Percentiles rank a stretch among this genome's conserved stretches.
phyloP scores from a whole-genome alignment of 2,888 invertebrate genomes.

The Lepeophtheirus nordmannii region DNA sequence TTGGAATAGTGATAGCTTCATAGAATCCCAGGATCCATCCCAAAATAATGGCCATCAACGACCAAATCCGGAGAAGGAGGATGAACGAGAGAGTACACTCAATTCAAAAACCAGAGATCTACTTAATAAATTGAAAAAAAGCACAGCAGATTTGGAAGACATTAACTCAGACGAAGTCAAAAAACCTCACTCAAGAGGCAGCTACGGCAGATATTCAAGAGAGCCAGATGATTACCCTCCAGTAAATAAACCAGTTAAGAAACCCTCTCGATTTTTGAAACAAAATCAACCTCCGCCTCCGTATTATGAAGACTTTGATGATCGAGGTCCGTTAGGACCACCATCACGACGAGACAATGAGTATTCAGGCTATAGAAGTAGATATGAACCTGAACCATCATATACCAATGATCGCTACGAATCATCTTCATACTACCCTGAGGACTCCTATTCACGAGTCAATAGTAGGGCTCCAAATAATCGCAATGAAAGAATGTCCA shows the following conservation, averaged over 20 bases:
- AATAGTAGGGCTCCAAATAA: not conserved
- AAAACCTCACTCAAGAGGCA: not conserved
- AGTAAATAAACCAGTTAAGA: not conserved
- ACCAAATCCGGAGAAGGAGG: not conserved
- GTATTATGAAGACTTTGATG: not conserved
- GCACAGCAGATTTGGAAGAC: conserved; percentile 6
- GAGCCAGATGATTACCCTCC: not conserved
- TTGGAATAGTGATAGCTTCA: conserved; percentile 12
- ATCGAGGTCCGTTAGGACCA: not conserved
- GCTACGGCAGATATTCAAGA: not conserved
- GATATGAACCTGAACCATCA: not conserved
- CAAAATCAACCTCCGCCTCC: not conserved
- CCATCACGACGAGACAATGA: not conserved
- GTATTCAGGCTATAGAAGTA: not conserved
- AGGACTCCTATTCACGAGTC: not conserved
- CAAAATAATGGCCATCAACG: not conserved
- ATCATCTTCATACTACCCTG: not conserved
- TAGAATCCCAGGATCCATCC: not conserved
- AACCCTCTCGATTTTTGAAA: conserved; percentile 15
- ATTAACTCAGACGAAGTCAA: not conserved
- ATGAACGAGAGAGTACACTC: not conserved
- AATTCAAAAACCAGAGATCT: not conserved
- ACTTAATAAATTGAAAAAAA: conserved; percentile 8
- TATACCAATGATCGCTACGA: not conserved
- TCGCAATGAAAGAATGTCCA: not conserved